Percentiles rank a stretch among this genome's conserved stretches.
Conservation (phyloP, 1,140 invertebrate genomes). For the Diprion similis region DNA sequence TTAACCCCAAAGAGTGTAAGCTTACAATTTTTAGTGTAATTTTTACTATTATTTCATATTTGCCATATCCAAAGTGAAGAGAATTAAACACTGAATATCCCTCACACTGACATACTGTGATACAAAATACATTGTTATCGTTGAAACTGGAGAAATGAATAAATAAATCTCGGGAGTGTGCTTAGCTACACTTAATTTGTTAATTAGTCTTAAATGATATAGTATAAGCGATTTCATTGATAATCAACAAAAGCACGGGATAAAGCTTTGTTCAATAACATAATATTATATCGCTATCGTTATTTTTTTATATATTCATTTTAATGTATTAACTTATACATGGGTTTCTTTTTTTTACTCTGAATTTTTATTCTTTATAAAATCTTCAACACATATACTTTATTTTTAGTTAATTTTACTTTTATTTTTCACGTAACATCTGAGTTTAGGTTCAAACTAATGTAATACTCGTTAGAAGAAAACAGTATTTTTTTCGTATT, state of each 20-base stretch:
- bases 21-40: slow-evolving; percentile 59
- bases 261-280: slow-evolving; percentile 27
- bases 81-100: slow-evolving; percentile 55
- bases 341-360: neutral
- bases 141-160: slow-evolving; percentile 54
- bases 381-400: slow-evolving; percentile 15
- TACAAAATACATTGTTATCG: slow-evolving; percentile 60
- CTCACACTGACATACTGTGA: slow-evolving; percentile 60
- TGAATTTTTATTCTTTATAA: slow-evolving; percentile 16
- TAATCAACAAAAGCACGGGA: slow-evolving; percentile 42
- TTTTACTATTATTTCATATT: slow-evolving; percentile 61
- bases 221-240: slow-evolving; percentile 50
- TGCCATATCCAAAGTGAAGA: slow-evolving; percentile 61
- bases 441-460: neutral
- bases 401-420: neutral
- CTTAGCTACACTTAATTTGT: slow-evolving; percentile 45
- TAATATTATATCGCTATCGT: neutral
- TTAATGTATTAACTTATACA: neutral
- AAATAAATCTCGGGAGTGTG: slow-evolving; percentile 34
- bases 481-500: neutral
- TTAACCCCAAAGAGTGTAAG: slow-evolving; percentile 62
- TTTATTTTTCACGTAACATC: neutral
- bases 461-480: neutral
- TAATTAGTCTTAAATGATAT: slow-evolving; percentile 51
- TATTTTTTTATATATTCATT: neutral